These are phyloP conservation scores for Cyrtodaria siliqua DNA, from an alignment of 2,888 invertebrate species.

Conservation along the genomic window DNA sequence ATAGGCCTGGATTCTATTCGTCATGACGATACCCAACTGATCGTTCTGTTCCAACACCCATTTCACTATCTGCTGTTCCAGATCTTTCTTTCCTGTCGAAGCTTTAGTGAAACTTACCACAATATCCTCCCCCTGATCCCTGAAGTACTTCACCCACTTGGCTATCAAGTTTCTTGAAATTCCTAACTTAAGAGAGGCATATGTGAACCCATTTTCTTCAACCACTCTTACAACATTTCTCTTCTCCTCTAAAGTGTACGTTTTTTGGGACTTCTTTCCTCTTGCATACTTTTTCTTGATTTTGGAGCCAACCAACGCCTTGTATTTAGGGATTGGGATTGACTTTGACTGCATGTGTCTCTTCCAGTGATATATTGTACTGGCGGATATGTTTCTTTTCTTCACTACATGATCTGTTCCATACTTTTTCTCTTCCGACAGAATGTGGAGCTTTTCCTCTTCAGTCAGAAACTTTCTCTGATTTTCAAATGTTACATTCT, in stretches of 20 bases:
- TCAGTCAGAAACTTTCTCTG: slow-evolving; percentile 44
- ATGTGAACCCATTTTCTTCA: slow-evolving; percentile 52
- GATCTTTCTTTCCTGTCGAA: slow-evolving; percentile 41
- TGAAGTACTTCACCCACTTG: slow-evolving; percentile 52
- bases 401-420: slow-evolving; percentile 59
- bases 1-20: slow-evolving; percentile 36
- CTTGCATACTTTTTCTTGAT: slow-evolving; percentile 59
- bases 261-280: slow-evolving; percentile 33
- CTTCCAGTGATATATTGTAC: slow-evolving; percentile 54
- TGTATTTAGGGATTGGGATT: slow-evolving; percentile 55
- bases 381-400: slow-evolving; percentile 58
- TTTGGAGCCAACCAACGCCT: slow-evolving; percentile 49
- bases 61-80: slow-evolving; percentile 39
- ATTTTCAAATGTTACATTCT: slow-evolving; percentile 50
- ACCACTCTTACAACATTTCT: slow-evolving; percentile 46
- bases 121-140: slow-evolving; percentile 57
- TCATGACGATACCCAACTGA: slow-evolving; percentile 47
- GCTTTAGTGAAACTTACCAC: slow-evolving; percentile 42
- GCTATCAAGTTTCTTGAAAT: slow-evolving; percentile 42
- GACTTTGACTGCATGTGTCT: slow-evolving; percentile 51
- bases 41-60: slow-evolving; percentile 57
- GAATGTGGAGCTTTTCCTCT: slow-evolving; percentile 52
- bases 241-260: slow-evolving; percentile 46
- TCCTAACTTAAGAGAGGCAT: slow-evolving; percentile 49
- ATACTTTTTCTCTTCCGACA: slow-evolving; percentile 61